Conservation (phyloP, 2,113 vertebrate genomes). For the Malurus cyaneus region DNA sequence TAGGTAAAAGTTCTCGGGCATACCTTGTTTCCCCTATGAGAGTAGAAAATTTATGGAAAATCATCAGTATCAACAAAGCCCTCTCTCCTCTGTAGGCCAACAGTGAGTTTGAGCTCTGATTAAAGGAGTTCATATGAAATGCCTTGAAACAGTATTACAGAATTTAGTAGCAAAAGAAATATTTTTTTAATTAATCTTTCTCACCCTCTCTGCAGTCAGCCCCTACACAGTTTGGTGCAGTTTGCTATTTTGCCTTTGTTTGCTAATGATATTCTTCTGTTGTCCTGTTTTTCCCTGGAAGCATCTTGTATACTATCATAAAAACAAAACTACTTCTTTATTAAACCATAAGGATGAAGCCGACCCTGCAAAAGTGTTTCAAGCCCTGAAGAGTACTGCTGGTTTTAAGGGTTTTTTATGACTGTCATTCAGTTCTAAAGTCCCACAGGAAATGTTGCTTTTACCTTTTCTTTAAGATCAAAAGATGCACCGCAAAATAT, state of each 20-base stretch:
- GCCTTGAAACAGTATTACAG: background rate
- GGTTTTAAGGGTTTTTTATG: background rate
- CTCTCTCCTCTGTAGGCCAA: background rate
- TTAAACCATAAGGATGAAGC: background rate
- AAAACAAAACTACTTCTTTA: background rate
- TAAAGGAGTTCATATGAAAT: background rate
- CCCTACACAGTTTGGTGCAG: background rate
- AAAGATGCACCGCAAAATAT: constrained; percentile 11
- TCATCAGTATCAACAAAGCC: background rate
- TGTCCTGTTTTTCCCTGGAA: background rate
- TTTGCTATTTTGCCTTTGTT: background rate
- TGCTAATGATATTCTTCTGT: background rate
- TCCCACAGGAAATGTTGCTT: background rate
- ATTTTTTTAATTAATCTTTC: background rate
- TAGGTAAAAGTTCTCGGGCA: background rate
- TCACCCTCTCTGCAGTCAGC: background rate
- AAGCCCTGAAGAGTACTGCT: background rate
- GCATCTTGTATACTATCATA: background rate
- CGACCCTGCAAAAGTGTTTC: background rate
- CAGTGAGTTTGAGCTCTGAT: background rate
- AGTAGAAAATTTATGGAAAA: background rate
- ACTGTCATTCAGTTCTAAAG: background rate
- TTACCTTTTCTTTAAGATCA: constrained; percentile 27
- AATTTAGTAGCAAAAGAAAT: background rate
- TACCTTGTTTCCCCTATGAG: background rate